Conservation (phyloP, 2,113 vertebrate genomes). For the Scytalopus superciliaris region DNA sequence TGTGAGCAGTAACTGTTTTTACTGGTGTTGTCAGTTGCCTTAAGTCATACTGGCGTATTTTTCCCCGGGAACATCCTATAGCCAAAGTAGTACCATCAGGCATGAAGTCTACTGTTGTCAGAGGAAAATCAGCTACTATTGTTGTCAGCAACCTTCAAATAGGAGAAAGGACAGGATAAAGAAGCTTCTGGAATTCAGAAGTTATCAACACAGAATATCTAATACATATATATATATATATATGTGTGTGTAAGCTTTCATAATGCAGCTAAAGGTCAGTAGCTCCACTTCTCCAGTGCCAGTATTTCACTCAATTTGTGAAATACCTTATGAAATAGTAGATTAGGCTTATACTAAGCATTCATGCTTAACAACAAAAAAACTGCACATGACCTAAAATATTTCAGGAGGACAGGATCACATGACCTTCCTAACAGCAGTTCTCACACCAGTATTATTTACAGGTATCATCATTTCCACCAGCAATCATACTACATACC, state of each 20-base stretch:
- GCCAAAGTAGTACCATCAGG: constrained; percentile 89
- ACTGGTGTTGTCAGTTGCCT: constrained; percentile 87
- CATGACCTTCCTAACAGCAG: neutral
- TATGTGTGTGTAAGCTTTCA: neutral
- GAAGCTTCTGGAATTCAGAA: neutral
- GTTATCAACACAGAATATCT: neutral
- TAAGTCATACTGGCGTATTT: constrained; percentile 92
- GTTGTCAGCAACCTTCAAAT: constrained; percentile 79
- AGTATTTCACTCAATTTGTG: neutral
- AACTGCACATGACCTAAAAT: neutral
- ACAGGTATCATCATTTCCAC: neutral
- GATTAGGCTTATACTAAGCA: neutral
- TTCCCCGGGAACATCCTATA: constrained; percentile 90
- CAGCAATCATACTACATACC: neutral
- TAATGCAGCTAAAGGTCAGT: neutral
- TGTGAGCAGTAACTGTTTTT: constrained; percentile 87
- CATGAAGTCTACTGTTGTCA: constrained; percentile 92
- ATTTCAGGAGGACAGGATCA: neutral
- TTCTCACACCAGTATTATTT: neutral
- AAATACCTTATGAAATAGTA: neutral
- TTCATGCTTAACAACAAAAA: neutral
- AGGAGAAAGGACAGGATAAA: neutral
- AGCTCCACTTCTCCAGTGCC: neutral
- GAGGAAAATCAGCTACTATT: constrained; percentile 86
- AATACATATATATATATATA: too few relatives aligned